Evolutionary conservation across 2,797 vertebrate species (phyloP).

Genomic region (Betta splendens): DNA sequence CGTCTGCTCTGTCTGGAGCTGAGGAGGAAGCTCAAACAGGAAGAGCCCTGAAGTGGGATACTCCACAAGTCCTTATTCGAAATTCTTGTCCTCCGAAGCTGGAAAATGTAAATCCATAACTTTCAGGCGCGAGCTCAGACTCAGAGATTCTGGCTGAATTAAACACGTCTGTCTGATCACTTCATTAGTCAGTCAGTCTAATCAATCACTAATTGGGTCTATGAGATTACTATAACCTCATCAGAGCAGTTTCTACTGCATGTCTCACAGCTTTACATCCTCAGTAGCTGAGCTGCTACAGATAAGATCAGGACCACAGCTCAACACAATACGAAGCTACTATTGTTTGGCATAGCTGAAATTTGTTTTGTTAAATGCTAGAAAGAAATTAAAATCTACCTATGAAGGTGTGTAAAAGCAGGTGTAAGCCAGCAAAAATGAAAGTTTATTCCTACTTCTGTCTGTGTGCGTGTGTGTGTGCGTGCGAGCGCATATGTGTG

Average conservation of each 20-base stretch:
- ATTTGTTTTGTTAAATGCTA: too few species aligned
- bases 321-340: not conserved
- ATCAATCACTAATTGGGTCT: constrained; percentile 63
- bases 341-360: too few species aligned
- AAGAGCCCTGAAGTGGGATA: constrained; percentile 54
- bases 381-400: too few species aligned
- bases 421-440: too few species aligned
- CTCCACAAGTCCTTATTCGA: constrained; percentile 42
- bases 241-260: constrained; percentile 61
- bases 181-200: constrained; percentile 55
- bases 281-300: constrained; percentile 4
- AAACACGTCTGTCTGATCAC: constrained; percentile 51
- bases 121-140: not conserved
- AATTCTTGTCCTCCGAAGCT: constrained; percentile 19
- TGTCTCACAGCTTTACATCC: constrained; percentile 71
- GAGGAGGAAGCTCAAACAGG: constrained; percentile 68
- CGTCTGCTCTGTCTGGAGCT: constrained; percentile 48
- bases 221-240: constrained; percentile 68
- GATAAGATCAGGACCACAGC: not conserved
- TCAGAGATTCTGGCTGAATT: not conserved
- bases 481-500: too few species aligned
- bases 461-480: too few species aligned
- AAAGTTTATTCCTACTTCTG: too few species aligned
- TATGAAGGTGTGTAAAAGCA: too few species aligned
- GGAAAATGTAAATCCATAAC: constrained; percentile 7